Conservation (phyloP, 2,888 invertebrate genomes). For the Nezara viridula region DNA sequence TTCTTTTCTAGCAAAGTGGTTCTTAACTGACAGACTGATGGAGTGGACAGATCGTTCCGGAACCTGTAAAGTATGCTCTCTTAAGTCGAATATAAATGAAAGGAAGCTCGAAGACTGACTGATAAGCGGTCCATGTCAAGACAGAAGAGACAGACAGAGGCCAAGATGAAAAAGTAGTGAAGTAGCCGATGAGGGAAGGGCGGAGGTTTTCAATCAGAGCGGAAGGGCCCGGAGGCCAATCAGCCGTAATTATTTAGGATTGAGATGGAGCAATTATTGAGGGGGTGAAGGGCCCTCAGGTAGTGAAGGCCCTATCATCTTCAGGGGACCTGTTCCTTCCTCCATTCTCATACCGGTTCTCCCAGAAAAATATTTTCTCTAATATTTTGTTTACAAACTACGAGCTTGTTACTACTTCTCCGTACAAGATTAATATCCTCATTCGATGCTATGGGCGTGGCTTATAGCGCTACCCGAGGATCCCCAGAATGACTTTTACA, state of each 20-base stretch:
- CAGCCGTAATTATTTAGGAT: conserved; percentile 43
- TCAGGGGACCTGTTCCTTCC: neutral
- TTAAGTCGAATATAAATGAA: conserved; percentile 18
- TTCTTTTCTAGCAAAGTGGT: neutral
- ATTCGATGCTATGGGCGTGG: no score
- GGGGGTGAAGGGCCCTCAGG: conserved; percentile 32
- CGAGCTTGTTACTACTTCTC: no score
- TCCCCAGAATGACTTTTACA: no score
- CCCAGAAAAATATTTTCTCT: neutral
- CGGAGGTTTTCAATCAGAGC: neutral
- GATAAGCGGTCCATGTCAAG: neutral
- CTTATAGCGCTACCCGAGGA: no score
- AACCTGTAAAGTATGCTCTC: neutral
- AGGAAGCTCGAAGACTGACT: neutral
- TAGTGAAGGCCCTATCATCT: neutral
- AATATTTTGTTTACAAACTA: neutral
- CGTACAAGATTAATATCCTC: no score
- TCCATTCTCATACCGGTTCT: neutral
- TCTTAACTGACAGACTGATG: neutral
- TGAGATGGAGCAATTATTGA: conserved; percentile 39
- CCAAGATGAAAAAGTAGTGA: neutral
- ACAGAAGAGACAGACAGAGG: neutral
- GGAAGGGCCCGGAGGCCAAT: conserved; percentile 13
- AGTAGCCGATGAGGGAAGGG: conserved; percentile 26
- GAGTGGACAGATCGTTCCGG: neutral